Conservation (phyloP, 2,113 vertebrate species). For the Amblyopsis rosae region DNA sequence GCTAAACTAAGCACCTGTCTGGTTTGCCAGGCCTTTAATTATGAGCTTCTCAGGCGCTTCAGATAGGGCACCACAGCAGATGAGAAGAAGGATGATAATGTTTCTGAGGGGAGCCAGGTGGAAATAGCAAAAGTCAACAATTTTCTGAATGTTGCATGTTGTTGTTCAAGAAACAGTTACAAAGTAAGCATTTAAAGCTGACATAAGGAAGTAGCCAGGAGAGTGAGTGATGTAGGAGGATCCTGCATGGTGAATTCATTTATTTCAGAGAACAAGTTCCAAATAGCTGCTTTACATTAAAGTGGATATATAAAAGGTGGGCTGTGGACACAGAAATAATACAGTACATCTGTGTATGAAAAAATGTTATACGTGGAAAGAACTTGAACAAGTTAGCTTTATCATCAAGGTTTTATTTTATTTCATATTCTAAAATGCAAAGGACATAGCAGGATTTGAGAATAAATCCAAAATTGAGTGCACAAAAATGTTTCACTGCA, state of each 20-base stretch:
- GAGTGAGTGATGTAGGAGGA: not conserved
- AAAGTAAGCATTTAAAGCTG: not conserved
- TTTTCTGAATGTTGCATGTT: no score
- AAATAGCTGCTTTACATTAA: no score
- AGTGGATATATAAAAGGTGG: not conserved
- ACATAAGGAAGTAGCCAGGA: not conserved
- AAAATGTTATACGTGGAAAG: slow-evolving; percentile 8
- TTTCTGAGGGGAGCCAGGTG: not conserved
- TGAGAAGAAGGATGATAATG: not conserved
- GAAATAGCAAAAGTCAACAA: not conserved
- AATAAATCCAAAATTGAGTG: slow-evolving; percentile 82
- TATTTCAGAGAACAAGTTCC: no score
- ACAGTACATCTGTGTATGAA: no score
- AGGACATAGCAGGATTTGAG: slow-evolving; percentile 84
- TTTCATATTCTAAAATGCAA: slow-evolving; percentile 81
- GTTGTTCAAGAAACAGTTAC: no score
- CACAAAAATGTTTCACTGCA: slow-evolving; percentile 83
- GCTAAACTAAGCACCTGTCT: no score
- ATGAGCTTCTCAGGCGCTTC: not conserved
- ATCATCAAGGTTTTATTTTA: slow-evolving; percentile 77
- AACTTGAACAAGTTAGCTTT: slow-evolving; percentile 22
- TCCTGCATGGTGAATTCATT: no score
- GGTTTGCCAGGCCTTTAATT: no score
- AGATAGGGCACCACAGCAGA: not conserved
- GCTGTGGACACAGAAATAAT: no score